Conservation (phyloP, 2,113 vertebrate genomes). For the Crotalus tigris region DNA sequence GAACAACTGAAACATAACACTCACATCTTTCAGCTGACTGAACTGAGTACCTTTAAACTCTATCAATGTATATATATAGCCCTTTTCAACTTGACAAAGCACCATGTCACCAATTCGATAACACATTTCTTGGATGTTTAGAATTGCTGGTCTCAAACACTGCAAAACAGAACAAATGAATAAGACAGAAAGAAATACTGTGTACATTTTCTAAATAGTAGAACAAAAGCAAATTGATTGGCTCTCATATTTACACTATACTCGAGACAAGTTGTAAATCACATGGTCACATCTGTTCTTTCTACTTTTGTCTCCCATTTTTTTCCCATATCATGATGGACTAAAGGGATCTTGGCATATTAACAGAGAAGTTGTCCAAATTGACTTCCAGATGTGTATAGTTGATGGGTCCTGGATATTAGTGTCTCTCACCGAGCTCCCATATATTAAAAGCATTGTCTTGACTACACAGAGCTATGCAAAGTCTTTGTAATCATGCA, state of each 20-base stretch:
- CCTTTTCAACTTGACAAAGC: conserved; percentile 74
- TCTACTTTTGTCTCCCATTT: neutral
- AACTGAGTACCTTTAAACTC: conserved; percentile 74
- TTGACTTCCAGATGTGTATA: neutral
- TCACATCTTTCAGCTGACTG: conserved; percentile 63
- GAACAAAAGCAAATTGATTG: neutral
- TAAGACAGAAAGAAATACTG: neutral
- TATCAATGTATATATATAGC: conserved; percentile 71
- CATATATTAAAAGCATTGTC: neutral
- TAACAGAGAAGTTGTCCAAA: neutral
- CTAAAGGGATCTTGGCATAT: neutral
- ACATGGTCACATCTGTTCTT: neutral
- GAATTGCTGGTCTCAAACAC: conserved; percentile 76
- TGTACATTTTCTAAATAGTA: neutral
- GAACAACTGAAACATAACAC: neutral
- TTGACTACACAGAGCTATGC: neutral
- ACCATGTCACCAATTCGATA: conserved; percentile 69
- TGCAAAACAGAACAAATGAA: conserved; percentile 45
- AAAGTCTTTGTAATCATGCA: neutral
- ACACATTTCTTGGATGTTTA: conserved; percentile 81
- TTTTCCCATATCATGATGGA: neutral
- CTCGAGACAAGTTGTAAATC: neutral
- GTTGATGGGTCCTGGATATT: neutral
- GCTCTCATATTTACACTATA: neutral
- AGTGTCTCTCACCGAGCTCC: neutral